Evolutionary conservation across 1,140 invertebrate species (phyloP).

Genomic region (Adelges cooleyi): DNA sequence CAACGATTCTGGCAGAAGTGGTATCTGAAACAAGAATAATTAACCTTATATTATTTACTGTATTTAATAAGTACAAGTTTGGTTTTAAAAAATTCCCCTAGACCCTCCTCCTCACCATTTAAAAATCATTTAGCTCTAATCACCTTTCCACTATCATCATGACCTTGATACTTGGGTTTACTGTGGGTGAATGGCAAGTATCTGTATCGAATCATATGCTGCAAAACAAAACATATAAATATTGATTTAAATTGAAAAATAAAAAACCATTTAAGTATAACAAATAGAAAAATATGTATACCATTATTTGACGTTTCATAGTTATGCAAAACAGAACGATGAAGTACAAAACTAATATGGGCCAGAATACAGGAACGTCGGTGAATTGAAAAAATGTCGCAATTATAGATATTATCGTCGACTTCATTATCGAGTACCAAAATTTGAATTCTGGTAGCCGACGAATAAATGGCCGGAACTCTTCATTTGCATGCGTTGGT

Average conservation of each 20-base stretch:
- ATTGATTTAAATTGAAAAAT: too few relatives aligned
- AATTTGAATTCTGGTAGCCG: slow-evolving; percentile 99
- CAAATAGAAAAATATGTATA: slow-evolving; percentile 41
- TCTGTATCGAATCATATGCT: slow-evolving; percentile 99
- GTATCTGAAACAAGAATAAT: slow-evolving; percentile 2
- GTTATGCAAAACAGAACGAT: slow-evolving; percentile 96
- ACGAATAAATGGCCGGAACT: slow-evolving; percentile 96
- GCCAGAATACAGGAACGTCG: slow-evolving; percentile 99
- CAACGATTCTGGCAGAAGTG: slow-evolving; percentile 3
- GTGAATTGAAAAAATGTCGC: slow-evolving; percentile 97
- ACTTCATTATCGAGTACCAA: slow-evolving; percentile 95
- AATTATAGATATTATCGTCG: slow-evolving; percentile 77
- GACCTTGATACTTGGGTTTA: slow-evolving; percentile 81
- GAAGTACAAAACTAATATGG: slow-evolving; percentile 99
- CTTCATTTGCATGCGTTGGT: slow-evolving; percentile 88
- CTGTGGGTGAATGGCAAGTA: slow-evolving; percentile 97
- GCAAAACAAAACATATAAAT: slow-evolving; percentile 44
- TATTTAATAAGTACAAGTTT: neutral
- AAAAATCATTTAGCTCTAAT: slow-evolving; percentile 40
- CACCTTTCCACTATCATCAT: slow-evolving; percentile 46
- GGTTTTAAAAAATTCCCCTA: slow-evolving; percentile 26
- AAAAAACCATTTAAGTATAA: too few relatives aligned
- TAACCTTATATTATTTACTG: too few relatives aligned
- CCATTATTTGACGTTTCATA: slow-evolving; percentile 99
- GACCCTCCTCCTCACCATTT: slow-evolving; percentile 26